Base-by-base conservation (phyloP, 2,888 invertebrate species). In the Exocentrus adspersus region DNA sequence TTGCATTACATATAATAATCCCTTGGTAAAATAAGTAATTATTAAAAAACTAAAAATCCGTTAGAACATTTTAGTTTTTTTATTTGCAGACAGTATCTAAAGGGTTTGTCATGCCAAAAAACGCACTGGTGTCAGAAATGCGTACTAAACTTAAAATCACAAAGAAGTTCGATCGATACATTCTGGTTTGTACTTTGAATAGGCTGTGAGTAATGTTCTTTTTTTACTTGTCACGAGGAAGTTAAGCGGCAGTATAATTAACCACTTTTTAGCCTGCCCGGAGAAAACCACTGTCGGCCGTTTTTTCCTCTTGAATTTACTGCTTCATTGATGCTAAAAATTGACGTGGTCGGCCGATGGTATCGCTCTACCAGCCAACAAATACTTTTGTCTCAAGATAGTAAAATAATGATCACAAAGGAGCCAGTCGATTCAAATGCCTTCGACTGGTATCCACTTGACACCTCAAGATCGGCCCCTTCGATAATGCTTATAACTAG, bases 401-500 rank as follows among this genome's bases (percentile, higher is more conserved):
- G 64, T 62, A 62, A 72, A 69, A 72, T 72, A 72, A 70, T 68
- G 69, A 70, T 65, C 70, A 64, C 64, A 68, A 61, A 60, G 62
- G 62, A 58, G 57, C 64, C 62, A 42, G 60, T 41, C 19, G 60
- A 69, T 65, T 67, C 65, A 62, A 69, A 64, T 64, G 67, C 63
- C 62, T 51, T 56, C 63, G 54, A 56, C 62, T 62, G 52, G 30
- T 19, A 52, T 54, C 65, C 54, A 67, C 63, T 62, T 70, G 72
- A 72, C 72, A 70, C 70, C 69, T 70, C 43, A 16, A 65, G 72
- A 72, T 72, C 56, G 69, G 60, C 41, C 19, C 50, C 41, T n/a
- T 32, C 5, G 72, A 72, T 72, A 70, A 65, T 50, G 51, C 60
- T 46, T 62, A 60, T 63, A 67, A 60, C 62, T 63, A 65, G 66